A percentile compares a stretch with the other conserved stretches of the same genome.
Evolutionary conservation across 2,797 vertebrate genomes (phyloP).

Genomic region (Presbytis comata): DNA sequence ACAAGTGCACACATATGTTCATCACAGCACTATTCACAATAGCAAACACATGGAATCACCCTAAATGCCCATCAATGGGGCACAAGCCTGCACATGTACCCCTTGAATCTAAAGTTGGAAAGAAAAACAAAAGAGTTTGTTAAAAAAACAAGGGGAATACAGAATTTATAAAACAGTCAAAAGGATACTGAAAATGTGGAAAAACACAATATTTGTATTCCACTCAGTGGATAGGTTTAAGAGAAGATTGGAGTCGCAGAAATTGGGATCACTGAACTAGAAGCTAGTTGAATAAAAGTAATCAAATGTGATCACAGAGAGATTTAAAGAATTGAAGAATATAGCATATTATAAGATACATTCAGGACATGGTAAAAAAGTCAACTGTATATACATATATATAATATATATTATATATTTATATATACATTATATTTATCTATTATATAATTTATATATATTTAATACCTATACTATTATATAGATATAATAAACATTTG

Average conservation of each 20-base stretch:
- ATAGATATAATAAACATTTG: not conserved
- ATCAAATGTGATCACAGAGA: not conserved
- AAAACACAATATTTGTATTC: not conserved
- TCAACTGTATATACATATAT: not conserved
- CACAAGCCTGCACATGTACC: too few relatives aligned
- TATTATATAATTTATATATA: too few relatives aligned
- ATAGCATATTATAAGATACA: not conserved
- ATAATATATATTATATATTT: not conserved
- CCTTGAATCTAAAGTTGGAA: too few relatives aligned
- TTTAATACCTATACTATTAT: not conserved
- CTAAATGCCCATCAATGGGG: too few relatives aligned
- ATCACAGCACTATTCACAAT: too few relatives aligned
- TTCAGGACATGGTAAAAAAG: not conserved
- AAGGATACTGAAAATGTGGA: not conserved
- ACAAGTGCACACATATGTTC: too few relatives aligned
- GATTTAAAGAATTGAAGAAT: not conserved
- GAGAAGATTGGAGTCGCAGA: not conserved
- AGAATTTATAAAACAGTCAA: not conserved
- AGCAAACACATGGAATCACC: too few relatives aligned
- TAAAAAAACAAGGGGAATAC: not conserved
- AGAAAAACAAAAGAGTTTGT: not conserved
- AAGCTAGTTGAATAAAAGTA: not conserved
- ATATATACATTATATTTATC: too few relatives aligned
- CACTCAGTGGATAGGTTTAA: not conserved
- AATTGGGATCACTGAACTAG: not conserved